Conservation (phyloP, 2,113 vertebrate species). For the Tapirus terrestris region DNA sequence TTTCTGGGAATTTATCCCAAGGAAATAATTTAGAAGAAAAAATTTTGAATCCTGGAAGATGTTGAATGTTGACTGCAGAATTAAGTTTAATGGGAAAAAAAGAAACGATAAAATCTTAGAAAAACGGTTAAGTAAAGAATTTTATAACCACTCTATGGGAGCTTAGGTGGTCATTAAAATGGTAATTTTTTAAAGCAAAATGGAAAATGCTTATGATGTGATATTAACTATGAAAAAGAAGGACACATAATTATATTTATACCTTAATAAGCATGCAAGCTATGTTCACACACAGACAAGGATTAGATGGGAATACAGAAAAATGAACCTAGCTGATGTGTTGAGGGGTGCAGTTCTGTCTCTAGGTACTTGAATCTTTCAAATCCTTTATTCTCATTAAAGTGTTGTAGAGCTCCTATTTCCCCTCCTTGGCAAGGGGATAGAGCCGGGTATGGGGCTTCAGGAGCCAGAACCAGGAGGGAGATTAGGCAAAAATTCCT, state of each 20-base stretch:
- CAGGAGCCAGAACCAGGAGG: background rate
- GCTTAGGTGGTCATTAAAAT: background rate
- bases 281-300: background rate
- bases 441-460: accelerated
- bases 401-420: background rate
- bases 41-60: background rate
- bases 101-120: background rate
- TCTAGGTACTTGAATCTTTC: background rate
- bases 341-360: background rate
- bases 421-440: background rate
- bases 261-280: background rate
- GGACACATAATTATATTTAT: background rate
- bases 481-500: background rate
- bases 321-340: background rate
- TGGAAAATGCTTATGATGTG: background rate
- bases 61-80: background rate
- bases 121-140: background rate
- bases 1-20: background rate
- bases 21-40: slow-evolving; percentile 15
- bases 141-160: background rate
- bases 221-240: background rate
- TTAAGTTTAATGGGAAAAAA: background rate
- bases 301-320: background rate
- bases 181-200: slow-evolving; percentile 32
- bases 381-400: background rate